phyloP scores from a whole-genome alignment of 1,140 invertebrate species.

The Pseudomyrmex sp. region DNA sequence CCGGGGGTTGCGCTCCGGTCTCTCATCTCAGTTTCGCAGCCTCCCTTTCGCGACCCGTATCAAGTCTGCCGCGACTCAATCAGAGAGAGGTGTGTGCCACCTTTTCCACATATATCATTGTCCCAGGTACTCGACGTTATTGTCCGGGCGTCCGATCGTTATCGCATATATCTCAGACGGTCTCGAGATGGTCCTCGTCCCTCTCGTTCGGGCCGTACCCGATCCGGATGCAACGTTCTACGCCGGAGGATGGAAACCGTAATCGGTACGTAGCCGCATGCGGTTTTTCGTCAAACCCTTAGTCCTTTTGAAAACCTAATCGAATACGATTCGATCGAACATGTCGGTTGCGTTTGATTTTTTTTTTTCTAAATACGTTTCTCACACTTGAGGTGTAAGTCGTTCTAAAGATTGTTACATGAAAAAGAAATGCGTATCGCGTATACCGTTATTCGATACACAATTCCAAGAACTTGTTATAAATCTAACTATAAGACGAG shows the following conservation, averaged over 20 bases:
- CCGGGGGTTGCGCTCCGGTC: constrained; percentile 76
- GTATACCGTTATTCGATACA: constrained; percentile 17
- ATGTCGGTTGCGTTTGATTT: neutral
- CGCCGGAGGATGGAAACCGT: constrained; percentile 46
- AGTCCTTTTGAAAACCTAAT: neutral
- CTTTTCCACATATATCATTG: constrained; percentile 4
- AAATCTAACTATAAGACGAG: constrained; percentile 34
- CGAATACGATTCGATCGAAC: neutral
- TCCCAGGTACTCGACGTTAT: neutral
- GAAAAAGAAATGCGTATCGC: constrained; percentile 31
- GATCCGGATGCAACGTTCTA: constrained; percentile 22
- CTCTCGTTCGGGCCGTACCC: neutral
- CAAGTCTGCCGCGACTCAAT: constrained; percentile 66
- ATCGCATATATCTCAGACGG: neutral
- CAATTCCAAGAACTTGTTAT: constrained; percentile 37
- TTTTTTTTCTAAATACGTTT: neutral
- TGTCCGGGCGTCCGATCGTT: neutral
- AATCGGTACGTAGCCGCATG: constrained; percentile 48
- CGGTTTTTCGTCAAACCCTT: neutral
- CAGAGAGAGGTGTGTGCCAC: constrained; percentile 74
- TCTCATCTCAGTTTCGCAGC: constrained; percentile 84
- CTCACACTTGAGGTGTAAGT: neutral
- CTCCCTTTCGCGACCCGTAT: constrained; percentile 82
- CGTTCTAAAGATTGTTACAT: constrained; percentile 33
- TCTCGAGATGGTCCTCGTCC: neutral